A percentile compares a stretch with the other conserved stretches of the same genome.
These are phyloP conservation scores for Chanos chanos DNA, from an alignment of 2,797 vertebrate species.

Conservation along the genomic window DNA sequence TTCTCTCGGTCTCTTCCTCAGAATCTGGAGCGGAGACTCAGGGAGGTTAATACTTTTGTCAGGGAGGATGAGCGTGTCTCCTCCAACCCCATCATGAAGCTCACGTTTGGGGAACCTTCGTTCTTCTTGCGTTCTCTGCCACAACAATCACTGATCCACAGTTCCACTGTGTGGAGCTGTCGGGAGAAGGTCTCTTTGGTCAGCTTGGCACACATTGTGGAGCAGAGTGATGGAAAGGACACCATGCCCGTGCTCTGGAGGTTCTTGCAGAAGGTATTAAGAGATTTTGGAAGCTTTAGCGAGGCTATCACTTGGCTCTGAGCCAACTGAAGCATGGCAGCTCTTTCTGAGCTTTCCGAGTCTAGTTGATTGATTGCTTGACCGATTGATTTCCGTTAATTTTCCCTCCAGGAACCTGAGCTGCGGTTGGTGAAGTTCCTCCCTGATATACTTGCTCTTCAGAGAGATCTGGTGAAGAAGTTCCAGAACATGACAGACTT, in stretches of 20 bases:
- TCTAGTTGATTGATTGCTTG: neutral
- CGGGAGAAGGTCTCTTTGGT: conserved; percentile 75
- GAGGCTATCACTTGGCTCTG: neutral
- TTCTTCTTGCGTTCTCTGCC: conserved; percentile 75
- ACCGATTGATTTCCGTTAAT: neutral
- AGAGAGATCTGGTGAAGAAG: conserved; percentile 81
- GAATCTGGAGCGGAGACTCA: conserved; percentile 75
- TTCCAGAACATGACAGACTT: conserved; percentile 82
- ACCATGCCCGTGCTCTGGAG: conserved; percentile 81
- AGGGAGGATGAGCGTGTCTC: conserved; percentile 80
- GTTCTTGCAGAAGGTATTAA: conserved; percentile 83
- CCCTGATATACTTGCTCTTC: conserved; percentile 86
- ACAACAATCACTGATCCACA: conserved; percentile 66
- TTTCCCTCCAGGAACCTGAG: conserved; percentile 78
- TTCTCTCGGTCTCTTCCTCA: conserved; percentile 30
- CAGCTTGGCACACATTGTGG: conserved; percentile 80
- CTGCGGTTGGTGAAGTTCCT: conserved; percentile 84
- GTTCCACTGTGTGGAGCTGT: conserved; percentile 86
- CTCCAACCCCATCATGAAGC: conserved; percentile 77
- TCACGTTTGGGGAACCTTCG: conserved; percentile 79
- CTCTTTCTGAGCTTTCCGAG: too few species aligned
- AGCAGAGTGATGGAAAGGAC: conserved; percentile 80
- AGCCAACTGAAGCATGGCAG: too few species aligned
- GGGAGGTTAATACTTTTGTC: conserved; percentile 69
- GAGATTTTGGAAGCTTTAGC: neutral